Conservation (phyloP, 1,140 invertebrate species). For the Drosophila pruinosa region DNA sequence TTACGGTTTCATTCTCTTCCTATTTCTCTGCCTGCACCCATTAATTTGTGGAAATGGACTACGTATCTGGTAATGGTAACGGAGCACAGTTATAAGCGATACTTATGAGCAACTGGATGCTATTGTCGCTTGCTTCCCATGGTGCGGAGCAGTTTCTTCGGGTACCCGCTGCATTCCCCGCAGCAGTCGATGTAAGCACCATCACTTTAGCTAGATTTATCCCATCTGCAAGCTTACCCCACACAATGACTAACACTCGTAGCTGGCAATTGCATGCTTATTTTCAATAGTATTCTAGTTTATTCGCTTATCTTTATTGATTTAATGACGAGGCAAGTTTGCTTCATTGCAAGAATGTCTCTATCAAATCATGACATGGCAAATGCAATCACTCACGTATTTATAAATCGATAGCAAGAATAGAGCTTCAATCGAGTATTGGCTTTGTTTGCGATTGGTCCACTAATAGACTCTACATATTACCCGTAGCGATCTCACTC, state of each 20-base stretch:
- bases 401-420: neutral
- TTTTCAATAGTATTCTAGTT: neutral
- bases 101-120: constrained; percentile 88
- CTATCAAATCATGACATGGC: neutral
- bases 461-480: constrained; percentile 55
- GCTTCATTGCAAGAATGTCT: neutral
- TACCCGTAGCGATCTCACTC: constrained; percentile 86
- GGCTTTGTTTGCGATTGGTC: constrained; percentile 8
- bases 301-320: constrained; percentile 9
- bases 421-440: too few species aligned
- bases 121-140: constrained; percentile 88
- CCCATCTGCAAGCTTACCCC: too few species aligned
- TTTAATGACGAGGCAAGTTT: neutral
- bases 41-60: constrained; percentile 1
- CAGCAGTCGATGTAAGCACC: constrained; percentile 82
- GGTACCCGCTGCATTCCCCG: constrained; percentile 81
- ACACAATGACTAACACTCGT: neutral
- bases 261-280: neutral
- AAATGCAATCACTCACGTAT: neutral
- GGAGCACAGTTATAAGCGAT: constrained; percentile 83
- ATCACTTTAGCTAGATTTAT: neutral
- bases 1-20: constrained; percentile 65
- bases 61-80: constrained; percentile 16
- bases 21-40: constrained; percentile 45
- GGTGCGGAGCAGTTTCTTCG: constrained; percentile 85